Percentiles rank a stretch among this genome's conserved stretches.
Conservation (phyloP, 1,140 invertebrate species). For the Uloborus diversus region DNA sequence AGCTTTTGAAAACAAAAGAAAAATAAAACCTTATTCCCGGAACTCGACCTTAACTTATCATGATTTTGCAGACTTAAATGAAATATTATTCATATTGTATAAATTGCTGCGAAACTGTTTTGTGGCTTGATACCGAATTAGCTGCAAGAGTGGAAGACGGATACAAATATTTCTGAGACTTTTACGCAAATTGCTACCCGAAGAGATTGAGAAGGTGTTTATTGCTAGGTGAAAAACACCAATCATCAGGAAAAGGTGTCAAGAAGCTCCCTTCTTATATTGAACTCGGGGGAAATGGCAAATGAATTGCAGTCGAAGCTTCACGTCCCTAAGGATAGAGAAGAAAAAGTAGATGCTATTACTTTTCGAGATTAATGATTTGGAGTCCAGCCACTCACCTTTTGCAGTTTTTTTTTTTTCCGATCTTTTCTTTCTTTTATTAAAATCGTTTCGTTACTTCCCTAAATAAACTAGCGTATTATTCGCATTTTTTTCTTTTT, state of each 20-base stretch:
- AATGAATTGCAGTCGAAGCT: conserved; percentile 31
- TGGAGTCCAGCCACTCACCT: conserved; percentile 42
- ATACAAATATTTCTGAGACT: not conserved
- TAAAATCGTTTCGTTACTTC: conserved; percentile 28
- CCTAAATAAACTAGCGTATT: conserved; percentile 12
- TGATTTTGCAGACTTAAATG: too few species aligned
- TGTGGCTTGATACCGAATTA: not conserved
- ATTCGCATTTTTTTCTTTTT: too few species aligned
- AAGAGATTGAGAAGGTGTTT: conserved; percentile 37
- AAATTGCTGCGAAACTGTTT: too few species aligned
- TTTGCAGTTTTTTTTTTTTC: not conserved
- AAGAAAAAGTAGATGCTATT: conserved; percentile 46
- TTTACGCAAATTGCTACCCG: conserved; percentile 23
- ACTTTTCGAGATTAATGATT: conserved; percentile 55
- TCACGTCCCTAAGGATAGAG: conserved; percentile 5
- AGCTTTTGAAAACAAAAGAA: too few species aligned
- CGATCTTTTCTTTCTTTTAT: conserved; percentile 12
- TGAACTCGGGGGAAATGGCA: conserved; percentile 40
- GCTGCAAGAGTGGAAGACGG: not conserved
- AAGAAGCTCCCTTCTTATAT: conserved; percentile 50
- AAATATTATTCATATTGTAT: too few species aligned
- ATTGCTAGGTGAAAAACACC: conserved; percentile 41
- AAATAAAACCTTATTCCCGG: too few species aligned
- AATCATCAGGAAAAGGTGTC: conserved; percentile 46
- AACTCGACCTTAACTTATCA: too few species aligned